These are phyloP conservation scores for Cynoglossus semilaevis DNA, from an alignment of 2,113 vertebrate genomes.

Conservation along the genomic window DNA sequence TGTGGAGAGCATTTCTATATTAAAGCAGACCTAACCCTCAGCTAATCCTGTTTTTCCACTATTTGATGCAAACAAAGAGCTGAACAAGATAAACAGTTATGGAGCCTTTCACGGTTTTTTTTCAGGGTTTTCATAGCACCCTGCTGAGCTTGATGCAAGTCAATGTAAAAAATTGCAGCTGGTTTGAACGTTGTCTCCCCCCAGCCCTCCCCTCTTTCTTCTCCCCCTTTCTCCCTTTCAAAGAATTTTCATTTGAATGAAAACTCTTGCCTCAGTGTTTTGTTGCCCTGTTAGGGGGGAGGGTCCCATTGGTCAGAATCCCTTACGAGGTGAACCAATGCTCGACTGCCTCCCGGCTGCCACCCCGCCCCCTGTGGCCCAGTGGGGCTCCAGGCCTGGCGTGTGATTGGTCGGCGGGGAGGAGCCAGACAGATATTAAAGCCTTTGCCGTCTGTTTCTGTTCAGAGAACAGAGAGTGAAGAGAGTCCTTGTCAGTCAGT, in stretches of 20 bases:
- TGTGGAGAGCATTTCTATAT: neutral
- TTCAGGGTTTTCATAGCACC: slow-evolving; percentile 34
- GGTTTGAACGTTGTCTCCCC: slow-evolving; percentile 43
- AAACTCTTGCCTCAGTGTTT: slow-evolving; percentile 73
- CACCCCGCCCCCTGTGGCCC: slow-evolving; percentile 41
- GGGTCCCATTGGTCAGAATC: slow-evolving; percentile 66
- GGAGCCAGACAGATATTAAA: slow-evolving; percentile 74
- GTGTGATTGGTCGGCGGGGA: slow-evolving; percentile 67
- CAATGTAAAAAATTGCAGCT: slow-evolving; percentile 73
- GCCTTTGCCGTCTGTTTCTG: slow-evolving; percentile 64
- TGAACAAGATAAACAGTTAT: slow-evolving; percentile 23
- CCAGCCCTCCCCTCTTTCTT: neutral
- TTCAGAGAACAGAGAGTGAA: slow-evolving; percentile 53
- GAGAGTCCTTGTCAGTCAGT: slow-evolving; percentile 46
- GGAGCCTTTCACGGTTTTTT: slow-evolving; percentile 30
- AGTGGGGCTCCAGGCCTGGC: slow-evolving; percentile 30
- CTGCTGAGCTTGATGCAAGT: slow-evolving; percentile 68
- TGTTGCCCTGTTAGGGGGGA: slow-evolving; percentile 66
- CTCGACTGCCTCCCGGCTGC: slow-evolving; percentile 27
- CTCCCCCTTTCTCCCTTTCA: slow-evolving; percentile 65
- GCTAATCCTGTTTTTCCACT: slow-evolving; percentile 1
- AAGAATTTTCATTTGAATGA: slow-evolving; percentile 81
- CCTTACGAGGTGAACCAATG: slow-evolving; percentile 61
- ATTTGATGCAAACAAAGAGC: slow-evolving; percentile 38
- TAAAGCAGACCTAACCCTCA: neutral